Evolutionary conservation across 2,888 invertebrate genomes (phyloP), one percentile per base, ranked within the genome.

Genomic region (Gymnoscelis rufifasciata): DNA sequence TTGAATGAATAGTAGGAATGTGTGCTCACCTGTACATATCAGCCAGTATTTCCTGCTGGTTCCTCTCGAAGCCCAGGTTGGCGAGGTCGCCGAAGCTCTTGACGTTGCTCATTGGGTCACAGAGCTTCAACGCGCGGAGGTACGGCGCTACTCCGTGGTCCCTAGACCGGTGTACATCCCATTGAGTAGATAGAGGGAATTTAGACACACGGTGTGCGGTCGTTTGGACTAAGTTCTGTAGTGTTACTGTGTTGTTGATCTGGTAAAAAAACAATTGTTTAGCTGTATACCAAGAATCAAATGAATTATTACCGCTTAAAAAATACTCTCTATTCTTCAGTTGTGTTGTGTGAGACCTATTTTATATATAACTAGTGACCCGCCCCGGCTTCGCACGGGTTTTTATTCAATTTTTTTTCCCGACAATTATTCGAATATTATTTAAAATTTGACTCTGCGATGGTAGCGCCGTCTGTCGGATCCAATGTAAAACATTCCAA

Each of bases 81-180:
- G 81, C 74, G 41, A 93, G 84, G 64, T 92, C 91, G 0, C 90
- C 90, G 51, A 92, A 92, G 5, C 78, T 77, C 57, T 90, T 89
- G 19, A 84, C 74, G 7, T 64, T 68, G 1, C 83, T 70, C 66
- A 91, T 88, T 0, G 87, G 84, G 24, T 90, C 88, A 62, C 95
- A 96, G 45, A 93, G 82, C 36, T 92, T 89, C 28, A 95, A 65
- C 42, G 92, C 93, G 11, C 92, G 83, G 0, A 91, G 74, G 68
- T 96, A 97, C 0, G 93, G 89, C 0, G 95, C 90, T 2, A 96
- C 84, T 0, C 96, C 96, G 60, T 96, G 96, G 73, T 96, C 96
- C 15, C 96, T 89, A 1, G 92, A 74, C 13, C 90, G 83, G 57
- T 84, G 79, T 59, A 90, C 79, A 47, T 88, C 88, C 70, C 88